Evolutionary conservation across 2,797 vertebrate species (phyloP).

Genomic region (Hippopotamyrus pictus): DNA sequence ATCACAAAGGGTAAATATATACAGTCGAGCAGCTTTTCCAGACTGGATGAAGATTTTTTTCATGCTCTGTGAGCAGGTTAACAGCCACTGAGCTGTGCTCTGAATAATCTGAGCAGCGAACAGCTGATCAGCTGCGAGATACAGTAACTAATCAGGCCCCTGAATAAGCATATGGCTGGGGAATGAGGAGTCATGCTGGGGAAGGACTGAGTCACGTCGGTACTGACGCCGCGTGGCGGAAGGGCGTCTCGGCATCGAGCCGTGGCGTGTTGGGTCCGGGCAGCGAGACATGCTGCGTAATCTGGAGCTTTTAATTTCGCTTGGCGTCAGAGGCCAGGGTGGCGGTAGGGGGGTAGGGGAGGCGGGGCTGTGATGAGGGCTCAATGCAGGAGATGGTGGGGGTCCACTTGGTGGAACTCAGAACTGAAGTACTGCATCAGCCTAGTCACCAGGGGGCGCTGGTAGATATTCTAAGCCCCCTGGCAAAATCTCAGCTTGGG

Average conservation of each 20-base stretch:
- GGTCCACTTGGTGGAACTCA: neutral
- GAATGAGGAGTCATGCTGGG: neutral
- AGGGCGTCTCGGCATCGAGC: neutral
- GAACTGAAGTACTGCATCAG: neutral
- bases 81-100: neutral
- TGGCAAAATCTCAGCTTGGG: neutral
- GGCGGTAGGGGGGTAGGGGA: neutral
- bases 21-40: neutral
- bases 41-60: neutral
- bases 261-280: neutral
- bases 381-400: neutral
- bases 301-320: conserved; percentile 13
- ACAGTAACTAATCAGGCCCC: neutral
- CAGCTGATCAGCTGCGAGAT: neutral
- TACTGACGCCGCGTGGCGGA: neutral
- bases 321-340: neutral
- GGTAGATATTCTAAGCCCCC: neutral
- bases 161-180: neutral
- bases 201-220: neutral
- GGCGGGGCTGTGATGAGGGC: neutral
- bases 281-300: neutral
- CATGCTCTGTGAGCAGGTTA: neutral
- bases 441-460: neutral
- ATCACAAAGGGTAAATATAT: neutral
- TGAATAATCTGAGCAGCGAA: neutral